Percentiles rank a stretch among this genome's conserved stretches.
Conservation (phyloP, 1,140 invertebrate genomes). For the Episyrphus balteatus region DNA sequence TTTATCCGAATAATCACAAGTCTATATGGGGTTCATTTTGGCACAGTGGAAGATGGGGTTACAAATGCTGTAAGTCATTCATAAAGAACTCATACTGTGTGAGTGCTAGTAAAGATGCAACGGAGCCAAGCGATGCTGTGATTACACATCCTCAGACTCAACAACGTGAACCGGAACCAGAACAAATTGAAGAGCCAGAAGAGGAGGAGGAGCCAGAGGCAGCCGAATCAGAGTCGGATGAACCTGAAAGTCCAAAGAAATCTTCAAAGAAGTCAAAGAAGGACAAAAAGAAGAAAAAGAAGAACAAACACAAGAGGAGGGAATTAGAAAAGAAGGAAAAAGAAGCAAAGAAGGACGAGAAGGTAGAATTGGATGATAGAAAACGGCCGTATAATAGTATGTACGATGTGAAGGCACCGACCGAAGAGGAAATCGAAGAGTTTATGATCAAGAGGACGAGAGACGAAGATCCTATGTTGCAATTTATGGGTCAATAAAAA, state of each 20-base stretch:
- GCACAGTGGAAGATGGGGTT: slow-evolving; percentile 88
- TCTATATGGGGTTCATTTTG: slow-evolving; percentile 94
- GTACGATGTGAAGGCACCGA: slow-evolving; percentile 69
- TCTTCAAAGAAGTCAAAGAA: slow-evolving; percentile 60
- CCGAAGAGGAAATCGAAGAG: slow-evolving; percentile 88
- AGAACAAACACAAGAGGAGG: slow-evolving; percentile 38
- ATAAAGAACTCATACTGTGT: slow-evolving; percentile 85
- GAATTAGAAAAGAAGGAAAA: slow-evolving; percentile 37
- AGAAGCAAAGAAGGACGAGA: slow-evolving; percentile 39
- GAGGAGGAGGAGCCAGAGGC: slow-evolving; percentile 19
- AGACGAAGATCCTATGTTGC: slow-evolving; percentile 85
- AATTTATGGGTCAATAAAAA: slow-evolving; percentile 42
- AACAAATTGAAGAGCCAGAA: slow-evolving; percentile 19
- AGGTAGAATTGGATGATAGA: slow-evolving; percentile 64
- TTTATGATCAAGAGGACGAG: slow-evolving; percentile 75
- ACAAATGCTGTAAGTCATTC: slow-evolving; percentile 88
- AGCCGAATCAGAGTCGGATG: slow-evolving; percentile 25
- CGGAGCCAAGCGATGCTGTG: slow-evolving; percentile 2
- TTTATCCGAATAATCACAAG: slow-evolving; percentile 84
- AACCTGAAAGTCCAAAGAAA: slow-evolving; percentile 44
- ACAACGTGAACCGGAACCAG: slow-evolving; percentile 19
- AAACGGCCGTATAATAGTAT: slow-evolving; percentile 88
- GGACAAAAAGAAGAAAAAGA: slow-evolving; percentile 45
- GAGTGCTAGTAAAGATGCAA: slow-evolving; percentile 44
- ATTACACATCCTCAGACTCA: background rate